Evolutionary conservation across 1,140 invertebrate genomes (phyloP).

Genomic region (Tetragonula clypearis): DNA sequence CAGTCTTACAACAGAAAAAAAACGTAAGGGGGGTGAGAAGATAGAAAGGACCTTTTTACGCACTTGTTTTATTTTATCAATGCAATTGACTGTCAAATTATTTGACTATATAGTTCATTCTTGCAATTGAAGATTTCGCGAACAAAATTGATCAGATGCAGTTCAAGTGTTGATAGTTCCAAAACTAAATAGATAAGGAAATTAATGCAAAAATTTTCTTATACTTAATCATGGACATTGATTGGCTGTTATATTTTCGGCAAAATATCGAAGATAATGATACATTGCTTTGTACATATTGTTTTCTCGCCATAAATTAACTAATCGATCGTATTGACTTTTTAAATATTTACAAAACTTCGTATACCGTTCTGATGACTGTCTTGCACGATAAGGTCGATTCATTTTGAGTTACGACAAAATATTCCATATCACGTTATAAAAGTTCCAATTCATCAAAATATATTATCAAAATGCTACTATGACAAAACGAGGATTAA

Average conservation of each 20-base stretch:
- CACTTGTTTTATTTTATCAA: not conserved
- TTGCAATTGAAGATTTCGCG: not conserved
- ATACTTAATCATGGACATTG: not conserved
- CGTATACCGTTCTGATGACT: too few species aligned
- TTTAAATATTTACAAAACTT: not conserved
- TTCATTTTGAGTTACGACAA: not conserved
- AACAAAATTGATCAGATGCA: not conserved
- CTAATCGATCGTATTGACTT: not conserved
- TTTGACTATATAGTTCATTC: too few species aligned
- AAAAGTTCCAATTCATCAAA: not conserved
- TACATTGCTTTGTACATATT: too few species aligned
- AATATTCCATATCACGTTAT: not conserved
- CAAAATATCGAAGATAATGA: not conserved
- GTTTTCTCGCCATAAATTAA: not conserved
- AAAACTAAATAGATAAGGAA: not conserved
- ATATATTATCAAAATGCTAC: not conserved
- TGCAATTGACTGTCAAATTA: not conserved
- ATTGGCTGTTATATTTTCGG: not conserved
- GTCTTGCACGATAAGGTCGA: not conserved
- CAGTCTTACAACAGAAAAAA: not conserved
- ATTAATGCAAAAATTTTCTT: not conserved
- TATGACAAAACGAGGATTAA: not conserved
- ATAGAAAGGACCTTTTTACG: not conserved
- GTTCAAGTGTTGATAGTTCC: not conserved
- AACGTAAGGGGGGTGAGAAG: not conserved